Evolutionary conservation across 2,113 vertebrate species (phyloP).

Genomic region (Morone saxatilis): DNA sequence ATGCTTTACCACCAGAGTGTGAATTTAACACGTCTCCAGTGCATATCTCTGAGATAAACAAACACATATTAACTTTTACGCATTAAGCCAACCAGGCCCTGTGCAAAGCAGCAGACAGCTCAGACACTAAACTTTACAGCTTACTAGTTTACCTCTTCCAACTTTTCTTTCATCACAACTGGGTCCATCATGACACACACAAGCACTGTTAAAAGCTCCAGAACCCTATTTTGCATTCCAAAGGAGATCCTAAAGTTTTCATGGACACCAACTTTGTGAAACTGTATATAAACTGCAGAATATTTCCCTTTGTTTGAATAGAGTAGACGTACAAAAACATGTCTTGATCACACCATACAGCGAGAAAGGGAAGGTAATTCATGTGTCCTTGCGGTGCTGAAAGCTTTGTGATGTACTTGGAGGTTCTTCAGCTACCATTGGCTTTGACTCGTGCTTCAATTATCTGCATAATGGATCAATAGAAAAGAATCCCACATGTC

Average conservation of each 20-base stretch:
- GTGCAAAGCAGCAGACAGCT: neutral
- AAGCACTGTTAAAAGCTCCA: neutral
- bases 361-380: too few species aligned
- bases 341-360: neutral
- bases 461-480: too few species aligned
- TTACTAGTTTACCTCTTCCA: neutral
- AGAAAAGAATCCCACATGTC: too few species aligned
- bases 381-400: too few species aligned
- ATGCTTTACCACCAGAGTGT: slow-evolving; percentile 12
- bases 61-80: slow-evolving; percentile 28
- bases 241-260: neutral
- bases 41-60: slow-evolving; percentile 23
- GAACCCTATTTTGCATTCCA: neutral
- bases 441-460: too few species aligned
- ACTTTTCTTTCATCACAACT: neutral
- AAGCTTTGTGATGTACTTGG: too few species aligned
- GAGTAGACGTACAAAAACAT: neutral
- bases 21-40: slow-evolving; percentile 19
- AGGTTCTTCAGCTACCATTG: too few species aligned
- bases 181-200: neutral
- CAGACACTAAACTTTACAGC: neutral
- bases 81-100: neutral
- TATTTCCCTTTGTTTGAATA: neutral
- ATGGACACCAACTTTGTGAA: neutral
- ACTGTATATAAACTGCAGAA: neutral